Evolutionary conservation across 2,888 invertebrate genomes (phyloP).

Genomic region (Luperina nickerlii): DNA sequence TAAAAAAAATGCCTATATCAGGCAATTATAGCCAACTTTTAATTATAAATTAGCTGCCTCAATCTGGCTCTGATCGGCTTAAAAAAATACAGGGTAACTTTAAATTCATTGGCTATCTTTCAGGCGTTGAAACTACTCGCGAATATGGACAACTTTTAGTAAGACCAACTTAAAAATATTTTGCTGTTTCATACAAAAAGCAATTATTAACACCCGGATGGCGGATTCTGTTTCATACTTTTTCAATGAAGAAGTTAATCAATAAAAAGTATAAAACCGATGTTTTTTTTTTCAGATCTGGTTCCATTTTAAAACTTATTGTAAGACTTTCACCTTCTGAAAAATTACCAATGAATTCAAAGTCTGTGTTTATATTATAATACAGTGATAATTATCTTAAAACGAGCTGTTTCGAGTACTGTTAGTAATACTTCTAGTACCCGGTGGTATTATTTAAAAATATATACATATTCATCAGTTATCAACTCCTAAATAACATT

Average conservation of each 20-base stretch:
- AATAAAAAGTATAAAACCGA: neutral
- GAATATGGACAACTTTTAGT: neutral
- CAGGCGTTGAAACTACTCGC: neutral
- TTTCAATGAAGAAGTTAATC: neutral
- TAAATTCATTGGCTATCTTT: neutral
- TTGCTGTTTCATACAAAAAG: neutral
- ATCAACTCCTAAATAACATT: constrained; percentile 59
- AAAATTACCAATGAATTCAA: neutral
- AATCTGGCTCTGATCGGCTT: constrained; percentile 16
- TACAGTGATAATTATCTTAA: constrained; percentile 24
- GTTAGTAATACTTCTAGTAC: constrained; percentile 70
- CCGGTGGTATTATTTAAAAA: constrained; percentile 55
- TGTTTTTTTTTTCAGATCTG: neutral
- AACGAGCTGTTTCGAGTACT: constrained; percentile 41
- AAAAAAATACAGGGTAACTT: constrained; percentile 8
- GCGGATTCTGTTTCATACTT: neutral
- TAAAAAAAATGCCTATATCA: neutral
- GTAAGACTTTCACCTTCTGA: neutral
- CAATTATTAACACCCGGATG: no score
- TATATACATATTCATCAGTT: constrained; percentile 48
- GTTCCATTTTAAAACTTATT: no score
- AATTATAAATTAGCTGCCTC: constrained; percentile 24
- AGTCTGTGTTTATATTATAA: constrained; percentile 1
- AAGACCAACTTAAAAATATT: neutral
- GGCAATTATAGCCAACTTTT: neutral